Evolutionary conservation across 2,797 vertebrate genomes (phyloP), one percentile per base, ranked within the genome.

Genomic region (Gastrophryne carolinensis): DNA sequence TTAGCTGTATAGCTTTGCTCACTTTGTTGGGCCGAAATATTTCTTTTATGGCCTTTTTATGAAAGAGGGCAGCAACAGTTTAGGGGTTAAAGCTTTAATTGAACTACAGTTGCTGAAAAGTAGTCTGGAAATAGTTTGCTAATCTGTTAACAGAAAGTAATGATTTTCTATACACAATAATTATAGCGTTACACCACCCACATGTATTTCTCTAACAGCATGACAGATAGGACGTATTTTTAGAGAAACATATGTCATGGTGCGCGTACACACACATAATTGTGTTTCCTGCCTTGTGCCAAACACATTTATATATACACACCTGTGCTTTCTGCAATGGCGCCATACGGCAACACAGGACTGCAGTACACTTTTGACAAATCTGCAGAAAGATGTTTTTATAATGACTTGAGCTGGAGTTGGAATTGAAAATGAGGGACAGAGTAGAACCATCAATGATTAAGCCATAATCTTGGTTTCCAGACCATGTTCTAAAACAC

Each of bases 341-440:
- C 10, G 97, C 98, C 97, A 98, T 98, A 26, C 98, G 92, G 66
- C 98, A 99, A 87, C 98, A 99, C 11, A 99, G 92, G 17, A 99
- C 95, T 5, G 96, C 88, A 1, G 94, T 93, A 75, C 96, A 98
- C 82, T 95, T 98, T 81, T 97, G 87, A 84, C 97, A 98, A 66
- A 98, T 96, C 80, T 98, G 94, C 3, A 98, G 89, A 79, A 99
- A 97, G 24, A 98, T 92, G 78, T 44, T 94, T 87, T 92, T 96
- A 87, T 96, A 96, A 83, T 85, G 88, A 82, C 87, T 93, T 1
- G 89, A 89, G 78, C 85, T 88, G 37, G 88, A 91, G 37, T 96
- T 96, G 34, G 93, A 84, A 87, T 93, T 98, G 75, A 99, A 86
- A 73, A 99, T 92, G 84, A 98, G 90, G 0, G 97, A 94, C 75